Percentiles rank a stretch among this genome's conserved stretches.
Evolutionary conservation across 1,140 invertebrate genomes (phyloP).

Genomic region (Leptestheria dahalacensis): DNA sequence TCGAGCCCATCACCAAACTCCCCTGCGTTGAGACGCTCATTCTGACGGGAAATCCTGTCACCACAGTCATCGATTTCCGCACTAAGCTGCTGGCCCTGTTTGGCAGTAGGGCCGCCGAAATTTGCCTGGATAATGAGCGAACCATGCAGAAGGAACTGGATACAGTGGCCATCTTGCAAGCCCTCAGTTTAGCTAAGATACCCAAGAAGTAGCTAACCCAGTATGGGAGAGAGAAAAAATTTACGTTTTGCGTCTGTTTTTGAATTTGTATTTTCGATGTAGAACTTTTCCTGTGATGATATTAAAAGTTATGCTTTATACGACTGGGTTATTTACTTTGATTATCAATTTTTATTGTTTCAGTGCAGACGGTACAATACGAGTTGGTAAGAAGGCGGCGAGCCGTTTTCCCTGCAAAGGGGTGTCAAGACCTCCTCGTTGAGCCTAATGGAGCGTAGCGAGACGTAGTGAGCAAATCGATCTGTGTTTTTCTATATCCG

Average conservation of each 20-base stretch:
- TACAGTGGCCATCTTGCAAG: slow-evolving; percentile 73
- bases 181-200: slow-evolving; percentile 48
- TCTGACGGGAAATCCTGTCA: slow-evolving; percentile 77
- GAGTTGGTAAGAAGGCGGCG: too few species aligned
- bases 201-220: slow-evolving; percentile 1
- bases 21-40: slow-evolving; percentile 73
- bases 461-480: too few species aligned
- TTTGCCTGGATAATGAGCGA: slow-evolving; percentile 72
- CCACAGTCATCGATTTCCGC: slow-evolving; percentile 71
- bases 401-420: too few species aligned
- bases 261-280: background rate
- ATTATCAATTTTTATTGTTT: too few species aligned
- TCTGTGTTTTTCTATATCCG: too few species aligned
- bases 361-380: too few species aligned
- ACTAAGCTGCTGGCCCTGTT: slow-evolving; percentile 74
- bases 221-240: background rate
- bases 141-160: slow-evolving; percentile 76
- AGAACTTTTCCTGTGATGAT: too few species aligned
- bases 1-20: slow-evolving; percentile 57
- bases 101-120: slow-evolving; percentile 52
- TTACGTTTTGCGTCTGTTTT: background rate
- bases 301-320: too few species aligned
- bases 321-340: too few species aligned
- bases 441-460: too few species aligned
- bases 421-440: too few species aligned